Base-by-base conservation (phyloP, 2,797 vertebrate species). In the Tenualosa ilisha region DNA sequence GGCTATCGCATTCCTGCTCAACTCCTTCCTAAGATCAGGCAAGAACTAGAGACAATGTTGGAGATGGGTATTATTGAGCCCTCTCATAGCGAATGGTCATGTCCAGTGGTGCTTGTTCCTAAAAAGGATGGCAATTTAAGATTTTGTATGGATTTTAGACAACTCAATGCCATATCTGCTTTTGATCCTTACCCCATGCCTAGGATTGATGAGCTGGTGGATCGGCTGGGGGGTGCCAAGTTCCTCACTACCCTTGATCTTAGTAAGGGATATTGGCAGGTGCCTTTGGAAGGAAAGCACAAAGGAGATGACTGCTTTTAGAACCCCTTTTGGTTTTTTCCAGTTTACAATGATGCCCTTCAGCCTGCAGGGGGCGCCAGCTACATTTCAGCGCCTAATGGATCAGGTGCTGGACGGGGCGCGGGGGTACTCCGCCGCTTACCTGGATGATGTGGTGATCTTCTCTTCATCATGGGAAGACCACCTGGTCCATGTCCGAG, bases 181-280 rank as follows among this genome's bases (percentile, higher is more conserved):
- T 82, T 82, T 54, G 20, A 82, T 31, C n/a, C 50, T 15, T 54
- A 82, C 3, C 81, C 24, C 1, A 82, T 82, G 49, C 50, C 50
- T 4, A 82, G n/a, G 7, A 6, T 49, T 31, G 81, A 82, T n/a
- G 22, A 82, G 46, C 81, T 82, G 8, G 8, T 82, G 3, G 81
- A 82, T 24, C 22, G 22, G n/a, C 81, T 82, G 26, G 81, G 81
- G 24, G 51, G 24, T 9, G 81, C 81, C 37, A 81, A 81, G 20
- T 81, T n/a, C n/a, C 13, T 31, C 9, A 54, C 53, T 54, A 54
- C 53, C 53, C 53, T 54, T 4, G 53, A 54, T 54, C 15, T 54
- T 4, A 54, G 53, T 54, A 54, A 54, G 53, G 53, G 53, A 54
- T n/a, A n/a, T n/a, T n/a, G n/a, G n/a, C n/a, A n/a, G n/a, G n/a